Percentiles rank a stretch among this genome's conserved stretches.
Evolutionary conservation across 2,113 vertebrate genomes (phyloP).

Genomic region (Scortum barcoo): DNA sequence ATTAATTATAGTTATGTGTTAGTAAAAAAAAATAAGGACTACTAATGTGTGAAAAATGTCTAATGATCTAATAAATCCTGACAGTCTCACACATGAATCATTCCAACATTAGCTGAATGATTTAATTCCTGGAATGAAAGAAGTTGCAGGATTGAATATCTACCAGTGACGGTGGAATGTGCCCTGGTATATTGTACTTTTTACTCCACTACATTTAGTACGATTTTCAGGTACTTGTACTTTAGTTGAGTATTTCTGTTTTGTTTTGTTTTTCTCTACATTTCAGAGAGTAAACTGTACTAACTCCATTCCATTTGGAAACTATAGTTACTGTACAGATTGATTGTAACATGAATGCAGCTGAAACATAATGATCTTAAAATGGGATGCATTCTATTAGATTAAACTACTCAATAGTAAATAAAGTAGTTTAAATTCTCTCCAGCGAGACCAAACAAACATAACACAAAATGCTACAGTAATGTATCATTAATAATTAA

Average conservation of each 20-base stretch:
- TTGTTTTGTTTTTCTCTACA: not conserved
- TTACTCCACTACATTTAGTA: too few species aligned
- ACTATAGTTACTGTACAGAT: not conserved
- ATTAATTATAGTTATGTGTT: not conserved
- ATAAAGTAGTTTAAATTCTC: slow-evolving; percentile 7
- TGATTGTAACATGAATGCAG: too few species aligned
- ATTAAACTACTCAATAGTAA: slow-evolving; percentile 10
- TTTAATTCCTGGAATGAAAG: not conserved
- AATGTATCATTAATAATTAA: slow-evolving; percentile 17
- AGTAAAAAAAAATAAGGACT: not conserved
- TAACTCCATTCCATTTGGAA: not conserved
- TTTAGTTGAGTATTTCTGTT: not conserved
- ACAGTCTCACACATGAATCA: not conserved
- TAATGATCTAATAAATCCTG: not conserved
- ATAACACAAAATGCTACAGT: slow-evolving; percentile 9
- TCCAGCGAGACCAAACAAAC: slow-evolving; percentile 10
- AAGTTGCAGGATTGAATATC: not conserved
- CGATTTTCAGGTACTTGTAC: not conserved
- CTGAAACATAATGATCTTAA: not conserved
- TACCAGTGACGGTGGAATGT: not conserved
- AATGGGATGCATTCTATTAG: not conserved
- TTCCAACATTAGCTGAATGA: not conserved
- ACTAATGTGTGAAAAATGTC: not conserved
- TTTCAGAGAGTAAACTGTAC: not conserved
- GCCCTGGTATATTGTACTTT: not conserved